Base-by-base conservation (phyloP, 1,140 invertebrate species). In the Lasaia peninsularis region DNA sequence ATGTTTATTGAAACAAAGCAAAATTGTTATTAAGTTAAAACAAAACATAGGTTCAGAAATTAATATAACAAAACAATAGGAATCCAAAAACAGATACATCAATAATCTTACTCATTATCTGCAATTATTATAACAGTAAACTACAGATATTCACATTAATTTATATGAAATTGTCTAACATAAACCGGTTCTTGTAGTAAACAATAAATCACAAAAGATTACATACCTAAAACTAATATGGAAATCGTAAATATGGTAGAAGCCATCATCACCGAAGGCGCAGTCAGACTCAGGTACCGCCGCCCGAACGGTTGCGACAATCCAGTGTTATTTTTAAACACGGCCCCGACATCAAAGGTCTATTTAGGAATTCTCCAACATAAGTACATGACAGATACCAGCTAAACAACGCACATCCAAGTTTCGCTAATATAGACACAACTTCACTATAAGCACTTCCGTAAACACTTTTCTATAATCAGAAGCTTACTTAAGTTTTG, bases 261-360 rank as follows among this genome's bases (percentile, higher is more conserved):
- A 55, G 67, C 58, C 72, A 83, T 83, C 61, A 63, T 73, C 56
- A 64, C 58, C 53, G 69, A 65, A 69, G 67, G 62, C 67, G 67
- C 67, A 73, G 68, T 65, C 73, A 67, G 63, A 68, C 69, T 69
- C 73, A 76, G 62, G 53, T 58, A 60, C 65, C 59, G 65, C 68
- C 71, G 68, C 66, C 67, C 59, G 75, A 73, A 62, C 63, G 67
- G 66, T 77, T 67, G 74, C 71, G 70, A 78, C 71, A 78, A 72
- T 66, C 68, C 71, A 76, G 80, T 85, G 85, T 86, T 88, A 88
- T 88, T 88, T 88, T 88, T 88, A 80, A 73, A 83, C 79, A 61
- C 77, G 75, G 67, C 72, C 78, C 74, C 80, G 78, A 84, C 84
- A 87, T 84, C 67, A 82, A 87, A 80, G 69, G 75, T 82, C 81